Base-by-base conservation (phyloP, 2,888 invertebrate species). In the Conchocele bisecta region DNA sequence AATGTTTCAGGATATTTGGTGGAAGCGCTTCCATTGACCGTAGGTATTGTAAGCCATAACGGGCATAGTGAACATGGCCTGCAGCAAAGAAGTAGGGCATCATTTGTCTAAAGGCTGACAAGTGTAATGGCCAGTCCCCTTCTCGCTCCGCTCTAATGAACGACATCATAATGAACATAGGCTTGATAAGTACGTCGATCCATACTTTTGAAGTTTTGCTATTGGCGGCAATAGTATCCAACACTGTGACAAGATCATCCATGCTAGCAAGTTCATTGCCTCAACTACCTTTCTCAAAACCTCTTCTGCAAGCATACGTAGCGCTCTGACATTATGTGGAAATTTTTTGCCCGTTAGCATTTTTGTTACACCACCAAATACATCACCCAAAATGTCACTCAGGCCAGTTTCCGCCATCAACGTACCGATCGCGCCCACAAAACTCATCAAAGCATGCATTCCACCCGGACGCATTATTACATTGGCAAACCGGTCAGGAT, bases 361-460 rank as follows among this genome's bases (percentile, higher is more conserved):
- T 24, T 66, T 68, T 3, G 46, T 2, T 0, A 84, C 80, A 3
- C 81, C 77, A 22, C 66, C 79, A 77, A 80, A 82, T 20, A 64
- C 54, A n/a, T 66, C 22, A 6, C 58, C 28, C 17, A 84, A 9
- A 11, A 83, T 46, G 2, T 83, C 78, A 29, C 54, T 59, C 0
- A 84, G 61, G 1, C 81, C 83, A 68, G 59, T 76, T 6, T 67
- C 48, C n/a, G 70, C 64, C 81, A 83, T 75, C 31, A 84, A 44
- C 2, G 56, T 53, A 17, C 82, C 74, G 17, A 81, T 50, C 46
- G 44, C 64, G 0, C 77, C 83, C 56, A 77, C 56, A 48, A 76
- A 84, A 39, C 83, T 83, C 78, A 83, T 80, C 6, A 82, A 58
- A 26, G 61, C 17, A 42, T 83, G 80, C 82, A 83, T 83, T 0